These are phyloP conservation scores for Noctua janthina DNA, from an alignment of 2,888 invertebrate species.

Conservation along the genomic window DNA sequence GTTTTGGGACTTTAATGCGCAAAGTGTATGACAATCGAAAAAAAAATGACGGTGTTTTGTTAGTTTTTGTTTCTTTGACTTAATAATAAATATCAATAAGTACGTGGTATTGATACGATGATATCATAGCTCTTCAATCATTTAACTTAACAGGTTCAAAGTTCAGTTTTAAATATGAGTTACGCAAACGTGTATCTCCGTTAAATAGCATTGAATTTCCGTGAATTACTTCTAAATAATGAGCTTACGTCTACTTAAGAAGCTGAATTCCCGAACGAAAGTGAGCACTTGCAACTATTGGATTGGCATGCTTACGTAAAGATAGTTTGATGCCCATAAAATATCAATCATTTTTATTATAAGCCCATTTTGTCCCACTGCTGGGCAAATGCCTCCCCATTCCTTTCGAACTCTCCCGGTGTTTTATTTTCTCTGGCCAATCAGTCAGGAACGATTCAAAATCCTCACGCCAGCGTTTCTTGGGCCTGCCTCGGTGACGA, in stretches of 20 bases:
- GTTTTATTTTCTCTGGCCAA: too few species aligned
- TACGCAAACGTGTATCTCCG: neutral
- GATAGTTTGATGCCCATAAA: neutral
- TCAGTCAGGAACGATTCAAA: too few species aligned
- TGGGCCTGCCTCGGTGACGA: too few species aligned
- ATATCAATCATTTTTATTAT: too few species aligned
- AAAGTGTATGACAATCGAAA: neutral
- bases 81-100: neutral
- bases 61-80: neutral
- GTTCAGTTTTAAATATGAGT: neutral
- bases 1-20: neutral
- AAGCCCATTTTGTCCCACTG: too few species aligned
- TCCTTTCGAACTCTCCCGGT: too few species aligned
- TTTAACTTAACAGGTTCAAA: slow-evolving; percentile 11
- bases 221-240: neutral
- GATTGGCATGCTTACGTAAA: too few species aligned
- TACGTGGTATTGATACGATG: slow-evolving; percentile 3
- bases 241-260: neutral
- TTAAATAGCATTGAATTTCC: neutral
- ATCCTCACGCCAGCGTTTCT: too few species aligned
- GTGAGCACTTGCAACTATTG: neutral
- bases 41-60: neutral
- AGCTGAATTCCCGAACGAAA: neutral
- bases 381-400: too few species aligned
- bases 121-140: slow-evolving; percentile 3